These are phyloP conservation scores for Chloroceryle aenea DNA, from an alignment of 2,113 vertebrate species.

Conservation along the genomic window DNA sequence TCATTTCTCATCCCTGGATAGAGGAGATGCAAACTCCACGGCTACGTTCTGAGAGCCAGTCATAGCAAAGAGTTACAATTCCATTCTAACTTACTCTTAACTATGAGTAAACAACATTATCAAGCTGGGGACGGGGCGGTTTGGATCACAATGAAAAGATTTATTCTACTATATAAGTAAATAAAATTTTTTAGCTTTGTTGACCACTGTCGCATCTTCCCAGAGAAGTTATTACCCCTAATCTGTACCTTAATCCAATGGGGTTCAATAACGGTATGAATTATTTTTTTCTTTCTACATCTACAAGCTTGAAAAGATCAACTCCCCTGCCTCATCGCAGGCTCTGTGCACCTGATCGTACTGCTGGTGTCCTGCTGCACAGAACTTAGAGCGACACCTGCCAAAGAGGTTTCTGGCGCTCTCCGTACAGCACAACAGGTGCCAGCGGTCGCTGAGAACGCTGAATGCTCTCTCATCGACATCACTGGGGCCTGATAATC, in stretches of 20 bases:
- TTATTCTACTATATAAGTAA: not conserved
- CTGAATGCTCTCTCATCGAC: rapidly evolving
- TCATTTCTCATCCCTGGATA: constrained; percentile 76
- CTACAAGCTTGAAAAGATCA: constrained; percentile 8
- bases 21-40: constrained; percentile 72
- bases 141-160: constrained; percentile 58
- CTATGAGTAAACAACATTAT: constrained; percentile 67
- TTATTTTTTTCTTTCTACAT: not conserved
- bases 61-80: constrained; percentile 63
- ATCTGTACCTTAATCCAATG: not conserved
- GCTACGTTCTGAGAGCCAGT: constrained; percentile 59
- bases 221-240: constrained; percentile 61
- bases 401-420: not conserved
- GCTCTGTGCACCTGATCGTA: not conserved
- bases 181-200: constrained; percentile 14
- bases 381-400: not conserved
- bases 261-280: constrained; percentile 26
- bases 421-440: not conserved
- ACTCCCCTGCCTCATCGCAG: not conserved
- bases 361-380: rapidly evolving
- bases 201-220: constrained; percentile 54
- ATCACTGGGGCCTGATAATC: rapidly evolving
- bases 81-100: constrained; percentile 52
- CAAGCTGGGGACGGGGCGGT: constrained; percentile 18
- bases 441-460: not conserved